Conservation (phyloP, 2,888 invertebrate genomes). For the Xestobium rufovillosum region DNA sequence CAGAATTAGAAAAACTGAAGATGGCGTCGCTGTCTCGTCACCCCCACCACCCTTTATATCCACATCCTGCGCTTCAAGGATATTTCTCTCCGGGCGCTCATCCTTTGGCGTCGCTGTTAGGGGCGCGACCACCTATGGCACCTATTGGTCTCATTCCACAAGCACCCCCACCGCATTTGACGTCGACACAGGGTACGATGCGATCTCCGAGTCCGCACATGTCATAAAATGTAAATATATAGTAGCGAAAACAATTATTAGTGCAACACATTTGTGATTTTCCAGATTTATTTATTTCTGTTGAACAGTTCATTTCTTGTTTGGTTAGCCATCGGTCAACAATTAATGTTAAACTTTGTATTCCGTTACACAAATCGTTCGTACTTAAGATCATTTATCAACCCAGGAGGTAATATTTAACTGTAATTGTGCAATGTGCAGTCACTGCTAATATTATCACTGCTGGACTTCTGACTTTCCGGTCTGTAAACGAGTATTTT, state of each 20-base stretch:
- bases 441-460: too few species aligned
- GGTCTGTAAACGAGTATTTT: too few species aligned
- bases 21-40: conserved; percentile 63
- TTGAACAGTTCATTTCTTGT: too few species aligned
- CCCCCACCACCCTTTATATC: conserved; percentile 52
- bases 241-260: conserved; percentile 12
- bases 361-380: too few species aligned
- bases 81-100: conserved; percentile 54
- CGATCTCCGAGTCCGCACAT: conserved; percentile 41
- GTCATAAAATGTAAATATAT: conserved; percentile 30
- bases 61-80: conserved; percentile 54
- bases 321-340: too few species aligned
- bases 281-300: too few species aligned
- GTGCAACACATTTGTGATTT: conserved; percentile 12
- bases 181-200: conserved; percentile 38
- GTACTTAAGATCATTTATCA: too few species aligned
- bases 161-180: conserved; percentile 45
- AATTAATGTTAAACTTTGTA: too few species aligned
- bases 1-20: conserved; percentile 93
- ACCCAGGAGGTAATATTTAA: too few species aligned
- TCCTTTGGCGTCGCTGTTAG: conserved; percentile 48
- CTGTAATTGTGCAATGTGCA: too few species aligned
- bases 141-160: conserved; percentile 44
- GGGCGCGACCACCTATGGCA: conserved; percentile 43
- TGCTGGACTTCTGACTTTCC: too few species aligned